A percentile compares a stretch with the other conserved stretches of the same genome.
These are phyloP conservation scores for Hemaris fuciformis DNA, from an alignment of 2,888 invertebrate genomes.

Conservation along the genomic window DNA sequence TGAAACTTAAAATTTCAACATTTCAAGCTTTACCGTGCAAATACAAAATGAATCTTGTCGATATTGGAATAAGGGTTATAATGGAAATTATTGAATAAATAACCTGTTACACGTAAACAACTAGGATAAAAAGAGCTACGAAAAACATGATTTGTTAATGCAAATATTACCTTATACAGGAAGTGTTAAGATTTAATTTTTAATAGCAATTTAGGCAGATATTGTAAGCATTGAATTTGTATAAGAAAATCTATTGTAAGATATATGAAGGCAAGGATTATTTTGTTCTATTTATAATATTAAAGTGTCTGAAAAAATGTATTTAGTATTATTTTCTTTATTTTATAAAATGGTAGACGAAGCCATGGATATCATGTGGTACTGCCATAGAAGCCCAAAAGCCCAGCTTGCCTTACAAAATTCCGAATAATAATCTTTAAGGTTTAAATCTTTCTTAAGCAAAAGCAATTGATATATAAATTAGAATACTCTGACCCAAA, in stretches of 20 bases:
- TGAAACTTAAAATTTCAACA: conserved; percentile 33
- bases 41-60: not conserved
- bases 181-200: not conserved
- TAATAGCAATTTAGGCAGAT: not conserved
- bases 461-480: no score
- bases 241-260: not conserved
- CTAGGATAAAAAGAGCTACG: not conserved
- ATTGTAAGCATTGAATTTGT: not conserved
- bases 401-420: no score
- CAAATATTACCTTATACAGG: not conserved
- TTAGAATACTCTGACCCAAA: no score
- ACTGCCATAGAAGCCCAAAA: no score
- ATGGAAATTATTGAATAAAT: not conserved
- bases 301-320: not conserved
- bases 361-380: no score
- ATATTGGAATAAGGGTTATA: not conserved
- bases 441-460: no score
- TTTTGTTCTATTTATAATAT: not conserved
- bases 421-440: no score
- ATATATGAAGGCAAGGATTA: not conserved
- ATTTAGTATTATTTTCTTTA: no score
- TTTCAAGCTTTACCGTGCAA: conserved; percentile 21
- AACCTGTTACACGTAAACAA: not conserved
- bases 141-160: not conserved
- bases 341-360: no score